Evolutionary conservation across 1,140 invertebrate species (phyloP).

Genomic region (Dolichoris vasculosae): DNA sequence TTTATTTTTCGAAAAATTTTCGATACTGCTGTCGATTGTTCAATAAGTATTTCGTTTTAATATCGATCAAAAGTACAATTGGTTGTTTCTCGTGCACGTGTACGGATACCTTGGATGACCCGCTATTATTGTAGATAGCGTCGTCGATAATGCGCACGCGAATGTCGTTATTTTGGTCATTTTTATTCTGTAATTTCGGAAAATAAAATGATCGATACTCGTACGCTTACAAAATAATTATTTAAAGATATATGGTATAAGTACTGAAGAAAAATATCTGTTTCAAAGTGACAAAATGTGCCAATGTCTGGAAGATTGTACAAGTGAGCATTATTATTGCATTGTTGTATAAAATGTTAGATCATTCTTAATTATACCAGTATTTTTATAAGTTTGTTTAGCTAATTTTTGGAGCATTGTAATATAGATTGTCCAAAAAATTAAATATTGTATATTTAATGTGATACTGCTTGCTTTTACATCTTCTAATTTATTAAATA

Average conservation of each 20-base stretch:
- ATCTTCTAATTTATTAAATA: slow-evolving; percentile 33
- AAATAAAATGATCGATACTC: neutral
- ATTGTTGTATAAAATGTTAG: slow-evolving; percentile 23
- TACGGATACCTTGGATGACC: neutral
- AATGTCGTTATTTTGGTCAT: neutral
- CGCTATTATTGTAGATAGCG: neutral
- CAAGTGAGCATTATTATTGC: slow-evolving; percentile 40
- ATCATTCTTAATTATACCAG: slow-evolving; percentile 19
- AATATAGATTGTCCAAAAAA: slow-evolving; percentile 21
- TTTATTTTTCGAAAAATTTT: neutral
- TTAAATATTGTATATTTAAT: slow-evolving; percentile 28
- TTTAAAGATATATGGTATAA: slow-evolving; percentile 33
- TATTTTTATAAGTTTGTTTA: slow-evolving; percentile 36
- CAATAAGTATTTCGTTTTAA: slow-evolving; percentile 21
- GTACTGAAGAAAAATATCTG: slow-evolving; percentile 37
- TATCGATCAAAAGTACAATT: neutral
- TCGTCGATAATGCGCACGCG: neutral
- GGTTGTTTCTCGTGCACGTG: too few species aligned
- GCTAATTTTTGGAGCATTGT: slow-evolving; percentile 1
- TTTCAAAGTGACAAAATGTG: slow-evolving; percentile 25
- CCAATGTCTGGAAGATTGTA: slow-evolving; percentile 36
- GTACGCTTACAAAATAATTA: slow-evolving; percentile 5
- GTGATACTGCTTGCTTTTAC: slow-evolving; percentile 39
- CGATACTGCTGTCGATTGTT: neutral
- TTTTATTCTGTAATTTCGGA: neutral